A percentile compares a stretch with the other conserved stretches of the same genome.
phyloP scores from a whole-genome alignment of 2,113 vertebrate species.

The Eptesicus fuscus region DNA sequence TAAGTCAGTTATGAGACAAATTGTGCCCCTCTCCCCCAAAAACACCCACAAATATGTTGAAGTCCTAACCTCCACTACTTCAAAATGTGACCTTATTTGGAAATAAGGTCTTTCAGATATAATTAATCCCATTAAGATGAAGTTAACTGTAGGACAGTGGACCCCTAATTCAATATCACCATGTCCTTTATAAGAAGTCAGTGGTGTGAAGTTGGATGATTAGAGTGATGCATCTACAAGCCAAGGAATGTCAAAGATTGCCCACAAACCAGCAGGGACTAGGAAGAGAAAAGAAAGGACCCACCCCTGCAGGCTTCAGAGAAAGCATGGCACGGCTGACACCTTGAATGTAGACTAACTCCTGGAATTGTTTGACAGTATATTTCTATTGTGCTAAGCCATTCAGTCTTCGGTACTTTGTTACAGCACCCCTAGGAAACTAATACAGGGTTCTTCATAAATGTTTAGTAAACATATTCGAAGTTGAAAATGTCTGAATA shows the following conservation, averaged over 20 bases:
- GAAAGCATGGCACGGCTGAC: not conserved
- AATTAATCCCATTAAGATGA: not conserved
- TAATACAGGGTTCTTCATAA: not conserved
- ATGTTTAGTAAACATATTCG: not conserved
- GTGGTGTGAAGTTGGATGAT: not conserved
- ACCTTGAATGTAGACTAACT: not conserved
- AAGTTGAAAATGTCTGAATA: not conserved
- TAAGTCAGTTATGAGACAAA: not conserved
- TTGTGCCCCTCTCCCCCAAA: not conserved
- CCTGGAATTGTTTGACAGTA: not conserved
- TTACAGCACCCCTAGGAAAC: not conserved
- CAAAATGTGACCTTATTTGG: no score
- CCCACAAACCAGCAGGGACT: not conserved
- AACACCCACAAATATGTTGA: not conserved
- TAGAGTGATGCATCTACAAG: not conserved
- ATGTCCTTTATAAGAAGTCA: not conserved
- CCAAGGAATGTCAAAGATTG: not conserved
- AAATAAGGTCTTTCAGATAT: not conserved
- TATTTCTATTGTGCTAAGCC: not conserved
- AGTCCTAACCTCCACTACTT: not conserved
- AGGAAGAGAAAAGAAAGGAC: not conserved
- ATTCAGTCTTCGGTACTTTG: not conserved
- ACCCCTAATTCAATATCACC: not conserved
- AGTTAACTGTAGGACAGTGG: fast-evolving
- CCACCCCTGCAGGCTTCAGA: not conserved